Evolutionary conservation across 2,888 invertebrate species (phyloP).

Genomic region (Cheilosia scutellata): DNA sequence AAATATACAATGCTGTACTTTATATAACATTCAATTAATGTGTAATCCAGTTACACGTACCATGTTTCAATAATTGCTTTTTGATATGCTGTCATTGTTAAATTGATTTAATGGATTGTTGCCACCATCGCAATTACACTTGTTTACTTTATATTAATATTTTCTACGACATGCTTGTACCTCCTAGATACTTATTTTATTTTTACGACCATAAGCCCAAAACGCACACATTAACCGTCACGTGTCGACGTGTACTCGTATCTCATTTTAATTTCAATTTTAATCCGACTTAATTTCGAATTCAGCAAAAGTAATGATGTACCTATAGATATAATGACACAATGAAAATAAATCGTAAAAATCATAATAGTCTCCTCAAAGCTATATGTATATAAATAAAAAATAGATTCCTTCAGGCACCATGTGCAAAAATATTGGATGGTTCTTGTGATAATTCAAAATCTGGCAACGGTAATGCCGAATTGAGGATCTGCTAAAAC

Average conservation of each 20-base stretch:
- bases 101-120: slow-evolving; percentile 49
- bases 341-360: not conserved
- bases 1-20: not conserved
- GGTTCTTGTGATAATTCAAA: slow-evolving; percentile 31
- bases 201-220: not conserved
- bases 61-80: slow-evolving; percentile 48
- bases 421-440: slow-evolving; percentile 21
- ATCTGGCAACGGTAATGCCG: slow-evolving; percentile 24
- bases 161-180: not conserved
- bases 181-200: not conserved
- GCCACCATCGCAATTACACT: slow-evolving; percentile 21
- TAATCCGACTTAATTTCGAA: slow-evolving; percentile 20
- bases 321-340: not conserved
- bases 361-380: not conserved
- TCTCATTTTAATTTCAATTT: slow-evolving; percentile 17
- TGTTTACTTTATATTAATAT: slow-evolving; percentile 15
- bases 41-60: slow-evolving; percentile 14
- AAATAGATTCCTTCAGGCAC: slow-evolving; percentile 3
- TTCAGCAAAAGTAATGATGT: not conserved
- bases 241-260: slow-evolving; percentile 1
- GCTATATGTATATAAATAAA: slow-evolving; percentile 30
- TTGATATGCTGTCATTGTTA: slow-evolving; percentile 46
- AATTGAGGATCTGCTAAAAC: slow-evolving; percentile 30
- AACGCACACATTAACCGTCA: slow-evolving; percentile 20
- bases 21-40: not conserved